A percentile compares a stretch with the other conserved stretches of the same genome.
phyloP scores from a whole-genome alignment of 1,140 invertebrate species.

The Ridgeia piscesae region DNA sequence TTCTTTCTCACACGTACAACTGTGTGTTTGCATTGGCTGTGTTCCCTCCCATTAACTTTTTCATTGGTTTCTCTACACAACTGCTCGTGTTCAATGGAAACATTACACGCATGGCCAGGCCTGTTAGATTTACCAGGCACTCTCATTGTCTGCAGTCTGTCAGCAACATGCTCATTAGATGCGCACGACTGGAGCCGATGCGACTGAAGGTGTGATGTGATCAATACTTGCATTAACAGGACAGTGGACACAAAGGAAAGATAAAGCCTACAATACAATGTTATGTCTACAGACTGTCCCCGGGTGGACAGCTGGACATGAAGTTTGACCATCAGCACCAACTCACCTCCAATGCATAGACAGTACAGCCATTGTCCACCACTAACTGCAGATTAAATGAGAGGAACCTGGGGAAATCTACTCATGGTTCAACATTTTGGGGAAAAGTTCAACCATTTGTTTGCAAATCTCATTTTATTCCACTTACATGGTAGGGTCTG shows the following conservation, averaged over 20 bases:
- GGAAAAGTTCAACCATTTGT: not conserved
- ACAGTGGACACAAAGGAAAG: not conserved
- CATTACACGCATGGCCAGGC: not conserved
- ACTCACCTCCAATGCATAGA: not conserved
- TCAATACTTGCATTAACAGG: constrained; percentile 5
- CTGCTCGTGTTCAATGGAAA: not conserved
- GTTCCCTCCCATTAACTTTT: not conserved
- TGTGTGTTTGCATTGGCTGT: not conserved
- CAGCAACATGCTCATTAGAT: not conserved
- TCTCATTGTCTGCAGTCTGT: not conserved
- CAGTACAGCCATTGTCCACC: not conserved
- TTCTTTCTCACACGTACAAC: not conserved
- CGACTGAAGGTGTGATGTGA: not conserved
- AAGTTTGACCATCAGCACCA: not conserved
- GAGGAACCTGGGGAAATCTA: not conserved
- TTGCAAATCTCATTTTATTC: too few species aligned
- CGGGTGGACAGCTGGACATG: not conserved
- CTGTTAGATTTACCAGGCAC: not conserved
- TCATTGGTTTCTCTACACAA: not conserved
- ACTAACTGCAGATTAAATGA: not conserved
- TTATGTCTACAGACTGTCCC: not conserved
- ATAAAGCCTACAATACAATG: not conserved
- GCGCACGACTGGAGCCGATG: not conserved
- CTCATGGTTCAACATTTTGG: not conserved
- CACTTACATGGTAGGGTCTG: too few species aligned